phyloP scores from a whole-genome alignment of 92 coral and sea anemone species.

The Montipora capitata region DNA sequence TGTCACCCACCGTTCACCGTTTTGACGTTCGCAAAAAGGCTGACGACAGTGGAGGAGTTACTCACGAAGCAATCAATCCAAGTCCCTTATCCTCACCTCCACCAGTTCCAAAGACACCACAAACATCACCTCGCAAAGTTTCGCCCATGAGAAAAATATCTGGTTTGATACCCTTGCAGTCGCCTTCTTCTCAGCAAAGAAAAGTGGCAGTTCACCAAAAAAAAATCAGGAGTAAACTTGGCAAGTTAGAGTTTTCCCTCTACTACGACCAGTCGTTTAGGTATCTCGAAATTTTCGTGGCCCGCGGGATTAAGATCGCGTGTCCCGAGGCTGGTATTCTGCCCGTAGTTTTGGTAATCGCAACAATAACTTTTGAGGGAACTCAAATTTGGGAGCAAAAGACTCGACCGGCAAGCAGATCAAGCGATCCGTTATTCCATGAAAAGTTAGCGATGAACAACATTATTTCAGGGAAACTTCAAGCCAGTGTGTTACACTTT shows the following conservation, averaged over 20 bases:
- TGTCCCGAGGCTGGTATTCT: constrained; percentile 39
- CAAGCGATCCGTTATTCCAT: constrained; percentile 83
- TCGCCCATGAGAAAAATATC: not conserved
- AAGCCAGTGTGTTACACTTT: constrained; percentile 73
- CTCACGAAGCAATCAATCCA: constrained; percentile 28
- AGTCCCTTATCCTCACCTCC: constrained; percentile 10
- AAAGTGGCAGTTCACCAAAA: constrained; percentile 40
- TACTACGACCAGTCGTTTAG: constrained; percentile 82
- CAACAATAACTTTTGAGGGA: constrained; percentile 62
- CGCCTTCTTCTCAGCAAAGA: constrained; percentile 14
- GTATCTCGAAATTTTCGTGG: constrained; percentile 75
- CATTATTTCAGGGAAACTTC: constrained; percentile 74
- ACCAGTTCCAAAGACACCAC: not conserved
- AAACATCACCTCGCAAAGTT: constrained; percentile 6
- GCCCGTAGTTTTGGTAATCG: constrained; percentile 61
- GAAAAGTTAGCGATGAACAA: constrained; percentile 82
- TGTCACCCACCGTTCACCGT: constrained; percentile 24
- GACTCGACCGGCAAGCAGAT: constrained; percentile 60
- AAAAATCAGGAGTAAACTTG: constrained; percentile 38
- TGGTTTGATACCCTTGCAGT: not conserved
- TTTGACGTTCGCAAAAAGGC: not conserved
- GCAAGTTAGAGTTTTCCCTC: constrained; percentile 85
- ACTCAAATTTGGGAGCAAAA: constrained; percentile 80
- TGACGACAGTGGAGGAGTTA: constrained; percentile 11
- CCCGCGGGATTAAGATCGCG: constrained; percentile 62